These are phyloP conservation scores for Andricus curvator DNA, from an alignment of 2,888 invertebrate genomes.

Conservation along the genomic window DNA sequence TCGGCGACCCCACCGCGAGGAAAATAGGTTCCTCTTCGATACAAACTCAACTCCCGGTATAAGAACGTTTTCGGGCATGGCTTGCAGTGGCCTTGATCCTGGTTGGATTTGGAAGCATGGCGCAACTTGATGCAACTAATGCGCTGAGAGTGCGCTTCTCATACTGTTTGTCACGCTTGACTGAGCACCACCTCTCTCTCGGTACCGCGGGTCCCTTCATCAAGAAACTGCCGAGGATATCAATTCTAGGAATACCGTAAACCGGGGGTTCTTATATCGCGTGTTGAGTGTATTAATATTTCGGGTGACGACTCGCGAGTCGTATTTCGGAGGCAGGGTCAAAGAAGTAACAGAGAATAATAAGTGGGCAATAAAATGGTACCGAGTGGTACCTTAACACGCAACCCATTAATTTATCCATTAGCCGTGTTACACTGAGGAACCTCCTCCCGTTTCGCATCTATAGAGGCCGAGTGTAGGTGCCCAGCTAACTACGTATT, in stretches of 20 bases:
- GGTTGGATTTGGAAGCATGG: too few relatives aligned
- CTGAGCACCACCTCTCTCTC: too few relatives aligned
- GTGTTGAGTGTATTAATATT: neutral
- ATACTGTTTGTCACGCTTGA: too few relatives aligned
- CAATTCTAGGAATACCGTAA: too few relatives aligned
- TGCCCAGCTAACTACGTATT: conserved; percentile 52
- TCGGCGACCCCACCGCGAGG: neutral
- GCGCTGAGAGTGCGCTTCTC: too few relatives aligned
- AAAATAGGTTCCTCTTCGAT: neutral
- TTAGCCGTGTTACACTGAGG: conserved; percentile 56
- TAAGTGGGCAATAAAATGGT: conserved; percentile 57
- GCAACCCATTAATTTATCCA: conserved; percentile 63
- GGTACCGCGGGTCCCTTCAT: too few relatives aligned
- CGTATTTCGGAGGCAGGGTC: conserved; percentile 31
- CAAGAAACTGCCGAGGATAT: too few relatives aligned
- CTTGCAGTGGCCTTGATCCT: too few relatives aligned
- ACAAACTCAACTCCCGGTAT: neutral
- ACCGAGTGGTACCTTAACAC: conserved; percentile 55
- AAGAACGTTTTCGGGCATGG: too few relatives aligned
- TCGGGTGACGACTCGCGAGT: conserved; percentile 25
- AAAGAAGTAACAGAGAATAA: conserved; percentile 50
- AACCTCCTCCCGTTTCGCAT: conserved; percentile 48
- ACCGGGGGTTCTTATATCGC: too few relatives aligned
- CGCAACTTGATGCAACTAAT: too few relatives aligned
- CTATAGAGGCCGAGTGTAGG: conserved; percentile 43